phyloP scores from a whole-genome alignment of 2,888 invertebrate genomes.

The Cheilosia variabilis region DNA sequence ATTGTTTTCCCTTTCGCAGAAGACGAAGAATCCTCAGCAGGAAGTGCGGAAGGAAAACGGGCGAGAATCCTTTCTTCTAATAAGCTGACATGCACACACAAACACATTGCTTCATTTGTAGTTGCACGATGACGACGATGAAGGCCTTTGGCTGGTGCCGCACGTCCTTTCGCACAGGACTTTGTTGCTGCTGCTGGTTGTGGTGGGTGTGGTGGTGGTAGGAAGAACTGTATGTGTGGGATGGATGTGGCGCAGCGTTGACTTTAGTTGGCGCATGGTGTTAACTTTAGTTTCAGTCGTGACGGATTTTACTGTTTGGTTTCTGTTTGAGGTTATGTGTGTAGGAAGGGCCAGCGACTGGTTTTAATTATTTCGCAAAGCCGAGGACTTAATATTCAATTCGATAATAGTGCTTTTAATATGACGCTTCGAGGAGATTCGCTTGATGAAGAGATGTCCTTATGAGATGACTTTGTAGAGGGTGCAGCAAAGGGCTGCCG shows the following conservation, averaged over 20 bases:
- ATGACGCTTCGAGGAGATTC: neutral
- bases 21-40: neutral
- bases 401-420: constrained; percentile 18
- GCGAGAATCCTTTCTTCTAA: constrained; percentile 64
- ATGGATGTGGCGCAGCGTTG: constrained; percentile 41
- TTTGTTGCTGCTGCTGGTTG: constrained; percentile 14
- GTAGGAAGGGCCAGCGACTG: constrained; percentile 10
- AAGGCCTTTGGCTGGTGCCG: constrained; percentile 14
- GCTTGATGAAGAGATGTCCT: neutral
- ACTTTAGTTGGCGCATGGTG: constrained; percentile 53
- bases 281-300: constrained; percentile 67
- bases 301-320: constrained; percentile 62
- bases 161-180: constrained; percentile 24
- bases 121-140: constrained; percentile 1
- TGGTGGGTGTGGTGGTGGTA: neutral
- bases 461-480: neutral
- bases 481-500: no score
- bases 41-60: constrained; percentile 30
- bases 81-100: constrained; percentile 70
- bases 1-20: constrained; percentile 72
- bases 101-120: constrained; percentile 64
- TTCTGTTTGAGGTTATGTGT: constrained; percentile 6
- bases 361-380: constrained; percentile 66
- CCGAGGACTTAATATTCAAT: constrained; percentile 60
- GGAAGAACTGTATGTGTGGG: neutral